Percentiles rank a stretch among this genome's conserved stretches.
phyloP scores from a whole-genome alignment of 2,113 vertebrate genomes.

The Sus scrofa region T2T-Sscrofa CM000828.6:45818001-45818500 shows the following conservation, averaged over 20 bases:
- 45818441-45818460: neutral
- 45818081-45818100: neutral
- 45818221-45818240: neutral
- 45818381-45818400: neutral
- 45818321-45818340: conserved; percentile 33
- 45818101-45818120: neutral
- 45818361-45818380: neutral
- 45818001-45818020: neutral
- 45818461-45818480: neutral
- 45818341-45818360: neutral
- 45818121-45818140: neutral
- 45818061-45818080: conserved; percentile 37
- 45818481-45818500: neutral
- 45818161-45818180: neutral
- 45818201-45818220: neutral
- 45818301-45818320: neutral
- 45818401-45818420: neutral
- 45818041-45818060: conserved; percentile 51
- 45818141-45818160: neutral
- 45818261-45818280: fast-evolving
- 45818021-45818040: conserved; percentile 17
- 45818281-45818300: neutral
- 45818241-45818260: neutral
- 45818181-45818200: neutral
- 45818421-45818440: neutral